Base-by-base conservation (phyloP, 2,797 vertebrate genomes). In the Thripadectes ignobilis region DNA sequence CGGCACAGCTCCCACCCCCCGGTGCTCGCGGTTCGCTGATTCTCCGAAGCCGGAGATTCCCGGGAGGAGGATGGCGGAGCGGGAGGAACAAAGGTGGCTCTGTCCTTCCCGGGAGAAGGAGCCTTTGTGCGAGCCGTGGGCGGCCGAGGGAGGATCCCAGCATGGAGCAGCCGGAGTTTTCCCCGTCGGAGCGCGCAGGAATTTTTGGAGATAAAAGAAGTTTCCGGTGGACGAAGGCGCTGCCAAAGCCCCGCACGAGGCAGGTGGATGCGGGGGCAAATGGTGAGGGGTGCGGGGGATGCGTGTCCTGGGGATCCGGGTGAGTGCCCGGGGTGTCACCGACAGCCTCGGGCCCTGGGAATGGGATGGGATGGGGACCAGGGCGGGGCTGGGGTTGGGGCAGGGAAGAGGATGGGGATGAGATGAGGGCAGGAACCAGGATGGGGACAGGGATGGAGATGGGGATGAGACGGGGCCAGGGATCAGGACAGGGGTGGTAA, bases 71-170 rank as follows among this genome's bases (percentile, higher is more conserved):
- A 45, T 19, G 22, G 52, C 34, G 10, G 73, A 63, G 76, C 4
- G 51, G 77, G 71, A 49, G 1, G 69, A 67, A 94, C 84, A 94
- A 93, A 94, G 89, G 81, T 10, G 30, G 36, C 68, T 95, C 92
- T 89, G 85, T 92, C 77, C 72, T 85, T 32, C 14, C 66, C 12
- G 4, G 45, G 36, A 24, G 84, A 66, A 71, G 77, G 55, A 78
- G 54, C 16, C 65, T 84, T 55, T 76, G 81, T 72, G 14, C 46
- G 43, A 68, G 68, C 69, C 8, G 36, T 2, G 15, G 63, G 71
- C 9, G 19, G 23, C 5, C 3, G 51, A 43, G 76, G 66, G 78
- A 89, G 34, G 61, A 74, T 92, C 74, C 85, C 79, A 34, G 66
- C 58, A 57, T 3, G 34, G 17, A 54, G 87, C 71, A 9, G 89